Base-by-base conservation (phyloP, 1,140 invertebrate genomes). In the Drosophila nikananu region DNA sequence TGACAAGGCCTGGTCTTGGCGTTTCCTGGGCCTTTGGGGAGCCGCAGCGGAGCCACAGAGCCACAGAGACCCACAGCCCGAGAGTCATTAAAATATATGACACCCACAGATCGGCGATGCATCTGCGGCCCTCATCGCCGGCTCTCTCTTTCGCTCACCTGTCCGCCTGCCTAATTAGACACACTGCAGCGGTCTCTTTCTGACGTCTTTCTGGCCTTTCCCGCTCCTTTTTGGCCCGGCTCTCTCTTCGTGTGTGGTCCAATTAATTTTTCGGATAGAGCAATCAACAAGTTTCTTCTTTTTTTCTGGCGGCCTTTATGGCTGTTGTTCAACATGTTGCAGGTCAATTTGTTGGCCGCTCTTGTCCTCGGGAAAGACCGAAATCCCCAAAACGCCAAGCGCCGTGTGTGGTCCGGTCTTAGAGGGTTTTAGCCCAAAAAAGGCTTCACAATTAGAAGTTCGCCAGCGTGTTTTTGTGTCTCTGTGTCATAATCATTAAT, bases 261-360 rank as follows among this genome's bases (percentile, higher is more conserved):
- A 89, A 89, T 89, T 89, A 89, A 89, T 89, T 89, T 89, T 84
- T 81, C 51, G 74, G 81, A 89, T 89, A 89, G 84, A 89, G 84
- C 86, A 90, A 89, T 89, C 84, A 89, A 89, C 84, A 84, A 90
- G 86, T 86, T 89, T 66, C 61, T 67, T 65, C 62, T 59, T 62
- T 73, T 77, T 27, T 27, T 58, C 35, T 64, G 25, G 44, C 19
- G 57, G 55, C 72, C 65, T 83, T 83, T 77, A 78, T 81, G 64
- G 73, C 54, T 74, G 80, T 83, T 89, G 84, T 89, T 81, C 77
- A 74, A 80, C 77, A 87, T 87, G 83, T 90, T 89, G 81, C 86
- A 86, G 86, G 78, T 90, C 86, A 84, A 90, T 90, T 89, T 84
- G 83, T 84, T 80, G 81, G 64, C 77, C 72, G 58, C 55, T 79